Percentiles rank a stretch among this genome's conserved stretches.
Evolutionary conservation across 2,797 vertebrate genomes (phyloP).

Genomic region (Iguana delicatissima): DNA sequence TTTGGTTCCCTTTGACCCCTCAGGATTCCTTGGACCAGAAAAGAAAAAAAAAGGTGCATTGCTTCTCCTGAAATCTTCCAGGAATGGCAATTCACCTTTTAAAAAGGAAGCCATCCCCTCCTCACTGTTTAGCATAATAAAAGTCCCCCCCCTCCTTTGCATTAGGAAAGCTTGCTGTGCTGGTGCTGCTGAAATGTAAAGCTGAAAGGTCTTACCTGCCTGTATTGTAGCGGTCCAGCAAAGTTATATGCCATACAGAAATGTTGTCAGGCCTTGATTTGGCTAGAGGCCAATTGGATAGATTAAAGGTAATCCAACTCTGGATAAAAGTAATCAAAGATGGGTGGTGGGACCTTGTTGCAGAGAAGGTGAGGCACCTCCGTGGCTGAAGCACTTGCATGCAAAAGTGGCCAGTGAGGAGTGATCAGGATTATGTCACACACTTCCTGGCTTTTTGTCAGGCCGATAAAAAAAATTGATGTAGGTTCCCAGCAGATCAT

Average conservation of each 20-base stretch:
- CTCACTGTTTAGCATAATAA: neutral
- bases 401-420: neutral
- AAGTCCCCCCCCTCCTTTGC: neutral
- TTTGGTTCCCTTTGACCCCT: too few relatives aligned
- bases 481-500: slow-evolving; percentile 4
- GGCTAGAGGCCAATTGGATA: neutral
- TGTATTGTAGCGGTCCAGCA: neutral
- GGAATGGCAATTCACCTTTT: neutral
- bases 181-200: neutral
- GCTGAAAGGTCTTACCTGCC: neutral
- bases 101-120: neutral
- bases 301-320: neutral
- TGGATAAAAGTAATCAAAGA: neutral
- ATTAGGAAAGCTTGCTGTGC: neutral
- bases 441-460: slow-evolving; percentile 21
- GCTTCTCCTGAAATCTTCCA: too few relatives aligned
- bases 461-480: slow-evolving; percentile 27
- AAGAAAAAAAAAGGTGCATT: too few relatives aligned
- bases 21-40: too few relatives aligned
- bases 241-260: neutral
- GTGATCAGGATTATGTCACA: slow-evolving; percentile 19
- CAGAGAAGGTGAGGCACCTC: neutral
- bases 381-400: neutral
- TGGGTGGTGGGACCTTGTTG: neutral
- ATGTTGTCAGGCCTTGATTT: neutral